Base-by-base conservation (phyloP, 1,140 invertebrate species). In the Vanessa atalanta region DNA sequence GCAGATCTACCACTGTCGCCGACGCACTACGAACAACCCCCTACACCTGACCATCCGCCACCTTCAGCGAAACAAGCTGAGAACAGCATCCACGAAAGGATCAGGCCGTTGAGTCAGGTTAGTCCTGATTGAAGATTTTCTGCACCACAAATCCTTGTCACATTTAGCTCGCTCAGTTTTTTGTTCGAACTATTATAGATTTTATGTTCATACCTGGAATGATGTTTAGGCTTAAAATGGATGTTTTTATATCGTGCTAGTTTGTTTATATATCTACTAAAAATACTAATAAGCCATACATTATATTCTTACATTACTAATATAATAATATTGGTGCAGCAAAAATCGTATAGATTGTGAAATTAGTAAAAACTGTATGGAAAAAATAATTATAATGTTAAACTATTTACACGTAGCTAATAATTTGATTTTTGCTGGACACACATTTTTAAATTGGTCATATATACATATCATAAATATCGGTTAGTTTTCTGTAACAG, bases 1-100 rank as follows among this genome's bases (percentile, higher is more conserved):
- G 88, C 93, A 3, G 93, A 94, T 75, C 93, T 95, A 92, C 93
- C 96, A 60, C 80, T 95, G 72, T 98, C 97, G 77, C 98, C 98
- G 2, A 97, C 97, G 7, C 97, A 98, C 84, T 98, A 98, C 83
- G 95, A 95, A 64, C 97, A 98, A 92, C 98, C 97, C 6, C 97
- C 98, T 0, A 99, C 98, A 5, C 98, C 98, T 0, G 98, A 99
- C 83, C 97, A 98, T 93, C 97, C 98, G 6, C 98, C 98, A 8
- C 98, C 98, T 0, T 97, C 97, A n/a, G 97, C 98, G 8, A 94
- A 95, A 78, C 97, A 98, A 80, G 98, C 98, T 0, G 96, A 98
- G 89, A 95, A 95, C 83, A 96, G 96, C 78, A 99, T 99, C 81
- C 96, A 98, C 83, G 96, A 98, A 84, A 95, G 97, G 87, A 98